A percentile compares a stretch with the other conserved stretches of the same genome.
These are phyloP conservation scores for Temnothorax ravouxi DNA, from an alignment of 2,888 invertebrate genomes.

Conservation along the genomic window DNA sequence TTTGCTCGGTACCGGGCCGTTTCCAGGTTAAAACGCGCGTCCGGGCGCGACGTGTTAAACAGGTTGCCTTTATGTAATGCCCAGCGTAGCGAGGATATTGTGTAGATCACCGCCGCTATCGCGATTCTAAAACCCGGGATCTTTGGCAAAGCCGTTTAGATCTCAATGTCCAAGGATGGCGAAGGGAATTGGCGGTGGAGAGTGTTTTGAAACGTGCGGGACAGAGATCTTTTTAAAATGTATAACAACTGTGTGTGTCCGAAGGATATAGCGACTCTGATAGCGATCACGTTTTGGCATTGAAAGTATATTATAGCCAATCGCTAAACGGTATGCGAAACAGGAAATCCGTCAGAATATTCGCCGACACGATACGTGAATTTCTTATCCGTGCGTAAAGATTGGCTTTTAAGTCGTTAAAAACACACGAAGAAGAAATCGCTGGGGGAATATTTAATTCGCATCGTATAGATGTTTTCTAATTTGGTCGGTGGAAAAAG, in stretches of 20 bases:
- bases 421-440: not conserved
- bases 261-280: conserved; percentile 41
- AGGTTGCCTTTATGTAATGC: conserved; percentile 75
- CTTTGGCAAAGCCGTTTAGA: not conserved
- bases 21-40: conserved; percentile 67
- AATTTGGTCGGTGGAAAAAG: not conserved
- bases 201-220: not conserved
- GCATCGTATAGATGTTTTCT: not conserved
- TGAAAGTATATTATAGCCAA: not conserved
- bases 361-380: not conserved
- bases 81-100: not conserved
- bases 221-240: not conserved
- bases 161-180: conserved; percentile 10
- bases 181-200: not conserved
- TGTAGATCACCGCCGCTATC: not conserved
- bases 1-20: conserved; percentile 59
- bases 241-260: too few species aligned
- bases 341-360: conserved; percentile 9
- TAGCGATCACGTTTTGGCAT: conserved; percentile 6
- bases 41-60: conserved; percentile 63
- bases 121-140: not conserved
- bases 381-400: not conserved
- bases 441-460: not conserved
- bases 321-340: not conserved
- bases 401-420: not conserved